Evolutionary conservation across 2,113 vertebrate genomes (phyloP).

Genomic region (Glaucidium brasilianum): DNA sequence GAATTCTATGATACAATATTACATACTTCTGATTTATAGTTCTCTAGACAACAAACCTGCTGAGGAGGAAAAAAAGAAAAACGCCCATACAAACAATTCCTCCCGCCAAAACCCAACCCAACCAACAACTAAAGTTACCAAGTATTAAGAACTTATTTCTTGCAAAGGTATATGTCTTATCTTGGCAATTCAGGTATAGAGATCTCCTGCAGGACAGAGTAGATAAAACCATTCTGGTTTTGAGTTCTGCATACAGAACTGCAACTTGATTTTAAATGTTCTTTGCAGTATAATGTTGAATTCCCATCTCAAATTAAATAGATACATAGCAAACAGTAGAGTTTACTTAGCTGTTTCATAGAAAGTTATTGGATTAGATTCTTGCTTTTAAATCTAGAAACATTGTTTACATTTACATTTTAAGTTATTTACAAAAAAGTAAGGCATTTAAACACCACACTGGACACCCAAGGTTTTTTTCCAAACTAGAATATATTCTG

Average conservation of each 20-base stretch:
- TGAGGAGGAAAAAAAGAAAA: accelerated
- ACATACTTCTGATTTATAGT: background rate
- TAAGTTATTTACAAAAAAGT: background rate
- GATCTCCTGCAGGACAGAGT: background rate
- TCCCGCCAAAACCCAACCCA: background rate
- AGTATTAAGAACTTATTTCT: background rate
- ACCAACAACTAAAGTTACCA: background rate
- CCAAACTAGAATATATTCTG: background rate
- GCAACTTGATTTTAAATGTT: background rate
- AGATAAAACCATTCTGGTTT: background rate
- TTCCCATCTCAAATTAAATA: background rate
- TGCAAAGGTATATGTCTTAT: background rate
- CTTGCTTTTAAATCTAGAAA: background rate
- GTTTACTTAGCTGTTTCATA: background rate
- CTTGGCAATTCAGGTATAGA: background rate
- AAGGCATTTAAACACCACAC: background rate
- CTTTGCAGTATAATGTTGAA: background rate
- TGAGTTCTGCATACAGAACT: background rate
- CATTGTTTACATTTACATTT: background rate
- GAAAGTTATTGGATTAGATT: background rate
- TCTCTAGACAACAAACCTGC: background rate
- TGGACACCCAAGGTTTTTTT: background rate
- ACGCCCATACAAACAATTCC: accelerated
- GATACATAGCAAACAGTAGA: background rate
- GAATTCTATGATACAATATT: background rate